Evolutionary conservation across 2,113 vertebrate genomes (phyloP), one percentile per base, ranked within the genome.

Genomic region (Pseudorhombus dupliciocellatus): DNA sequence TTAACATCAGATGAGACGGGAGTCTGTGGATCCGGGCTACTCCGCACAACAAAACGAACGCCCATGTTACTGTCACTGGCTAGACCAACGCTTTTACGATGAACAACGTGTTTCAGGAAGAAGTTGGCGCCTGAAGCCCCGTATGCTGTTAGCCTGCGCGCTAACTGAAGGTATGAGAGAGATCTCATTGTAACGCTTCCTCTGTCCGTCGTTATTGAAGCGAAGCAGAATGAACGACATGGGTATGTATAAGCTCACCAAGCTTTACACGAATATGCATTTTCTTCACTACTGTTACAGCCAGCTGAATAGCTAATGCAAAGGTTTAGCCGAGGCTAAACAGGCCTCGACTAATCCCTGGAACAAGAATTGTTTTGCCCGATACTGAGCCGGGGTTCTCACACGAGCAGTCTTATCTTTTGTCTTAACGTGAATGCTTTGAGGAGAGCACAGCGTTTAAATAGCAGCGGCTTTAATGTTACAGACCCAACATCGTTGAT

Each of bases 271-370:
- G 31, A 31, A n/a, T 0, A 1, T 26, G 4, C 46, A 1, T 70
- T 18, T 79, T 60, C 4, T 16, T 24, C 1, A 8, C 18, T 48
- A n/a, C 4, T 50, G 51, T 4, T 24, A 31, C 6, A 4, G 26
- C 9, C 70, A 48, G 56, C 54, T 8, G 44, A 25, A 24, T 48
- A 51, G 71, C 77, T 34, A 61, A 48, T 75, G 54, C 31, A 10
- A 66, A 51, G 34, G 52, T 54, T 78, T 77, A 80, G 56, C 56
- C 22, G 22, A 11, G 22, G 66, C 71, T 25, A 10, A 10, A 25
- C 60, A 84, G 90, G 90, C 90, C 90, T 83, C 70, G 90, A 84
- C 90, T 91, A 91, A 91, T 90, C 79, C 68, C 89, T 91, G 90
- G 89, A 90, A 84, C 83, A 71, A 81, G 54, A 75, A 66, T 59